Evolutionary conservation across 1,140 invertebrate species (phyloP).

Genomic region (Trichonephila clavata): DNA sequence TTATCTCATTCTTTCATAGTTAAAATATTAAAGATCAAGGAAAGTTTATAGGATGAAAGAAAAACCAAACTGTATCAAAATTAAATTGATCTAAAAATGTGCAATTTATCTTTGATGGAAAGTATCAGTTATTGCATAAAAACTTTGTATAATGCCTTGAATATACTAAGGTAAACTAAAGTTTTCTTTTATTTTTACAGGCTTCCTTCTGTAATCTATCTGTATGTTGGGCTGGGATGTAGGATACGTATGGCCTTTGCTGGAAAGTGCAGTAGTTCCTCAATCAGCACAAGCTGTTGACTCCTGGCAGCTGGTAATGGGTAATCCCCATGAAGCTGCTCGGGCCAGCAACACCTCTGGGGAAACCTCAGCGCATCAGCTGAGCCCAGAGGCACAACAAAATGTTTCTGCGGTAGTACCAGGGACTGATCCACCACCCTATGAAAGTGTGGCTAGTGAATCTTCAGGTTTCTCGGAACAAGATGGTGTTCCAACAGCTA

Average conservation of each 20-base stretch:
- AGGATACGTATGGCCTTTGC: slow-evolving; percentile 72
- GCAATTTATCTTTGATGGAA: no score
- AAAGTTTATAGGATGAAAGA: no score
- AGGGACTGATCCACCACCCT: slow-evolving; percentile 54
- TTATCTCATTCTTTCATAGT: no score
- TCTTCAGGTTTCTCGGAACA: background rate
- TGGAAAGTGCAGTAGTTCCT: slow-evolving; percentile 54
- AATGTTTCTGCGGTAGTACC: background rate
- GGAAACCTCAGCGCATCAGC: background rate
- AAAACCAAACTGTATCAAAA: no score
- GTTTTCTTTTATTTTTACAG: slow-evolving; percentile 19
- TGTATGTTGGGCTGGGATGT: slow-evolving; percentile 76
- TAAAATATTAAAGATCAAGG: no score
- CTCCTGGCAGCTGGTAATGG: slow-evolving; percentile 68
- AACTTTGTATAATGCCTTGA: no score
- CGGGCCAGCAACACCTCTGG: background rate
- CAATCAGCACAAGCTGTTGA: slow-evolving; percentile 31
- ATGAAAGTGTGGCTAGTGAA: slow-evolving; percentile 50
- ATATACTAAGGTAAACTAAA: no score
- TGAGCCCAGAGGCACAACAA: no score
- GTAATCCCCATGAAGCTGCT: slow-evolving; percentile 58
- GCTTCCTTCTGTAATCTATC: background rate
- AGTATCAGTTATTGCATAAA: no score
- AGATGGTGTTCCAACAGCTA: background rate
- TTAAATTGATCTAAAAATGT: no score